Evolutionary conservation across 2,113 vertebrate genomes (phyloP), one percentile per base, ranked within the genome.

Genomic region (Centropus bengalensis): DNA sequence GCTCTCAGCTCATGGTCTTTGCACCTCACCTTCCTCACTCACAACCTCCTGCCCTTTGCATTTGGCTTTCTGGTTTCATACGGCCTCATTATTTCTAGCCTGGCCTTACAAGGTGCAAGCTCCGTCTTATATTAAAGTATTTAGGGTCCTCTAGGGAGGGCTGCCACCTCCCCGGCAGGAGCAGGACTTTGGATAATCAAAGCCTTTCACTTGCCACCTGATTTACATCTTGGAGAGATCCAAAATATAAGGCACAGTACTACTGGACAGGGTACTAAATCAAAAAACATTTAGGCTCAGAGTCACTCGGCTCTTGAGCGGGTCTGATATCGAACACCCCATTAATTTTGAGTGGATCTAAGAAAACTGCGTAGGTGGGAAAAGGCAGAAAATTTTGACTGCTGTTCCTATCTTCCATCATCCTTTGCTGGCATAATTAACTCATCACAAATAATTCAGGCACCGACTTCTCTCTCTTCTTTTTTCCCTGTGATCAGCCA

Each of bases 371-470:
- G 51, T 89, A 44, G 85, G 89, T 83, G 81, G 75, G n/a, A 63
- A 89, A 77, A 93, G 89, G 87, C 67, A 89, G 82, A 82, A 83
- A 83, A 91, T 90, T 89, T 79, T 88, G 79, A 74, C 82, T 82
- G 91, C 93, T 91, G 16, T 54, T 94, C 63, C 74, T 56, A 24
- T 36, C 78, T 93, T 94, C 89, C 68, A 49, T 88, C 89, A 90
- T 63, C 82, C 59, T 78, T 77, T 85, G 44, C 78, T 1, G 30
- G 33, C 0, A 0, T 86, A 94, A 95, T 92, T 93, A 96, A 89
- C 76, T 93, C 85, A 49, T 95, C 78, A 77, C 94, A 89, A 89
- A 89, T 82, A 83, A 82, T 74, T 88, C 82, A 91, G 71, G 71
- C 75, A 71, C 38, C 0, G 3, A 66, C 21, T 36, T 95, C 55